These are phyloP conservation scores for Martes martes DNA, from an alignment of 2,113 vertebrate genomes.

Conservation along the genomic window DNA sequence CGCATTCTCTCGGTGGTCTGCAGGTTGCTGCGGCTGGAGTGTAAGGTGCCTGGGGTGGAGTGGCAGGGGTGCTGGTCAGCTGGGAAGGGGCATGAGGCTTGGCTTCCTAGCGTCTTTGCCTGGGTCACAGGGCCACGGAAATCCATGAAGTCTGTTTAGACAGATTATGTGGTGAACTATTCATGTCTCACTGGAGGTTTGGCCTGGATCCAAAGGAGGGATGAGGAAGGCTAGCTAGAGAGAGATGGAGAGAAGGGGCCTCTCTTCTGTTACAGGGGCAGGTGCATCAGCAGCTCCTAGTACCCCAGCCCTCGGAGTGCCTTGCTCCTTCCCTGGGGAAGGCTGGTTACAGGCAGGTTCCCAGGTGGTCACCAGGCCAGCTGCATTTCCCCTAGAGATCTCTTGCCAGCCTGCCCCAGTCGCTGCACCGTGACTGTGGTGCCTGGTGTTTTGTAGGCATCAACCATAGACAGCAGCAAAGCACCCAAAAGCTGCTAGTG, in stretches of 20 bases:
- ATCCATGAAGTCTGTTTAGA: not conserved
- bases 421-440: not conserved
- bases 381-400: not conserved
- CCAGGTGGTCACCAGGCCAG: not conserved
- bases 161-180: not conserved
- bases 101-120: not conserved
- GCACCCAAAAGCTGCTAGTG: not conserved
- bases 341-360: not conserved
- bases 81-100: not conserved
- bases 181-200: not conserved
- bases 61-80: not conserved
- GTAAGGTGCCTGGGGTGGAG: too few relatives aligned
- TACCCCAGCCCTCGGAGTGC: not conserved
- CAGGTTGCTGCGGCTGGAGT: not conserved
- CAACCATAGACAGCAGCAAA: conserved; percentile 29
- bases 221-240: not conserved
- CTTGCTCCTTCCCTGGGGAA: not conserved
- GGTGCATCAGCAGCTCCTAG: not conserved
- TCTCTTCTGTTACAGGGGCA: not conserved
- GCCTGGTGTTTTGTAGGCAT: conserved; percentile 10
- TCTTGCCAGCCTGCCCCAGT: not conserved
- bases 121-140: not conserved
- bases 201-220: not conserved
- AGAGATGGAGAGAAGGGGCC: not conserved
- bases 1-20: not conserved